A percentile compares a stretch with the other conserved stretches of the same genome.
These are phyloP conservation scores for Ptiloglossa arizonensis DNA, from an alignment of 1,140 invertebrate genomes.

Conservation along the genomic window DNA sequence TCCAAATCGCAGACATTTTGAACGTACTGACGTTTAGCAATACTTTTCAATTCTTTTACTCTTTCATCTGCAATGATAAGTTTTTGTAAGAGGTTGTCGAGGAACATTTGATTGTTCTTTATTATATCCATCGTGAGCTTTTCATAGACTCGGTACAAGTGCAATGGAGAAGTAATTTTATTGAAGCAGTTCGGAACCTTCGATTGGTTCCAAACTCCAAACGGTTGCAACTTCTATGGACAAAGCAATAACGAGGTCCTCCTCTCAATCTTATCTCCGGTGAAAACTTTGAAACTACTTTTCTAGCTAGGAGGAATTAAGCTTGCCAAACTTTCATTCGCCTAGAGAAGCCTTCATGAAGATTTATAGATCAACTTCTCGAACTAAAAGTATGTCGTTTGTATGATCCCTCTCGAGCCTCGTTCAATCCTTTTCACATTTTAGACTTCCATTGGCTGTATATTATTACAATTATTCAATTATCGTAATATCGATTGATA, in stretches of 20 bases:
- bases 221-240: background rate
- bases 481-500: no score
- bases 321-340: background rate
- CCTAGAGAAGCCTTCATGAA: background rate
- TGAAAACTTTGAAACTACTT: slow-evolving; percentile 8
- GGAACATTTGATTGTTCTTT: no score
- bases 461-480: no score
- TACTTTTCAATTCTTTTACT: no score
- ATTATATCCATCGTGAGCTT: no score
- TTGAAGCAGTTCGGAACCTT: background rate
- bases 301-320: background rate
- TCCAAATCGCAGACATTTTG: no score
- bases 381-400: background rate
- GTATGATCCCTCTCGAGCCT: background rate
- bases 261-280: background rate
- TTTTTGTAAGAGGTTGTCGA: no score
- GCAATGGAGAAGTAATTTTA: background rate
- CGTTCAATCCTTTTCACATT: background rate
- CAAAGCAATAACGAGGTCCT: no score
- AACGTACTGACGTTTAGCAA: no score
- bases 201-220: slow-evolving; percentile 5
- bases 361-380: slow-evolving; percentile 1
- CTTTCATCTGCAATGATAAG: no score
- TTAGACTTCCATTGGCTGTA: no score
- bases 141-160: no score